A percentile compares a stretch with the other conserved stretches of the same genome.
These are phyloP conservation scores for Nansenia antarctica DNA, from an alignment of 2,113 vertebrate genomes.

Conservation along the genomic window DNA sequence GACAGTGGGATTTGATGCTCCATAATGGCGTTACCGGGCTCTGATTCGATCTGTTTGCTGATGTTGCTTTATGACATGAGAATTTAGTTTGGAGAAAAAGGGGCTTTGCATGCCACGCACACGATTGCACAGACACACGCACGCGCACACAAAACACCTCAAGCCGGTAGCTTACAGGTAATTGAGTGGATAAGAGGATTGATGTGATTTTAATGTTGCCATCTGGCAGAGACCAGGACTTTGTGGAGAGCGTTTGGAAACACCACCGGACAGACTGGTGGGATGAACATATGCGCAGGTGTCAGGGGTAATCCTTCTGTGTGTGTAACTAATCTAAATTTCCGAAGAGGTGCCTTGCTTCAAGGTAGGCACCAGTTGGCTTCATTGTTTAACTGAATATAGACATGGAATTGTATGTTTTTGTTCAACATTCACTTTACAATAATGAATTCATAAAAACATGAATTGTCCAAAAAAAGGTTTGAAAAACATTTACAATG, in stretches of 20 bases:
- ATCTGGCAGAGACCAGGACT: constrained; percentile 17
- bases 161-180: constrained; percentile 22
- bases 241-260: constrained; percentile 7
- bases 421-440: no score
- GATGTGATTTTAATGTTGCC: constrained; percentile 22
- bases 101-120: neutral
- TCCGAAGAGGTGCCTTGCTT: neutral
- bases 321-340: constrained; percentile 14
- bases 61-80: neutral
- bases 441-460: no score
- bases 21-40: neutral
- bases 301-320: constrained; percentile 1
- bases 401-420: neutral
- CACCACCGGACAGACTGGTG: neutral
- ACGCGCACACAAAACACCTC: constrained; percentile 1
- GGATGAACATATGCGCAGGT: constrained; percentile 7
- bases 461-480: no score
- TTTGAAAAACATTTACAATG: no score
- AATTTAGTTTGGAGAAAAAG: neutral
- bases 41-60: constrained; percentile 4
- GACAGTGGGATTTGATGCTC: neutral
- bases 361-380: neutral
- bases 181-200: constrained; percentile 28
- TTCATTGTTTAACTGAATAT: neutral
- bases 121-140: neutral